Evolutionary conservation across 2,797 vertebrate species (phyloP).

Genomic region (Antennarius maculatus): DNA sequence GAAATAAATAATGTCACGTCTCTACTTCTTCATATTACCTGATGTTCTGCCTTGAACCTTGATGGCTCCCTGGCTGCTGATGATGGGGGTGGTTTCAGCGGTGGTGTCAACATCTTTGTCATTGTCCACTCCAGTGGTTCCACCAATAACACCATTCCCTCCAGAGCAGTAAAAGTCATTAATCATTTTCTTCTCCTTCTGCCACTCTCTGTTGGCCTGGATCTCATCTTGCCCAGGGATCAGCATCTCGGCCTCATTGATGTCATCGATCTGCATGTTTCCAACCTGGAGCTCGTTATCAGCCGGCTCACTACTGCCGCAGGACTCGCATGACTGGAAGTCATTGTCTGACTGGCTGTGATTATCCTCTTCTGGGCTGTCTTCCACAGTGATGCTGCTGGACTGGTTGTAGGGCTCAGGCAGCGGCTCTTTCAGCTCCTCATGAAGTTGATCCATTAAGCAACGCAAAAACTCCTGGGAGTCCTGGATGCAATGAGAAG

Average conservation of each 20-base stretch:
- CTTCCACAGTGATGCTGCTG: constrained; percentile 64
- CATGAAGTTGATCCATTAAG: constrained; percentile 98
- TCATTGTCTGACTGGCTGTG: constrained; percentile 89
- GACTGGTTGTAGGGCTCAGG: constrained; percentile 86
- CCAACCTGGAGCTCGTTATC: constrained; percentile 83
- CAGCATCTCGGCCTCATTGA: constrained; percentile 91
- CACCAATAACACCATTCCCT: constrained; percentile 56
- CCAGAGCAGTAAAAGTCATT: constrained; percentile 86
- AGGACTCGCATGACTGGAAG: constrained; percentile 95
- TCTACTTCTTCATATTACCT: constrained; percentile 73
- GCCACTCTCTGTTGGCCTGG: constrained; percentile 89
- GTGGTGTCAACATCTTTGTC: constrained; percentile 90
- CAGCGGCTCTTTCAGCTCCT: constrained; percentile 92
- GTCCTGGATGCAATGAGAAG: constrained; percentile 79
- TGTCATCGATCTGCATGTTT: constrained; percentile 70
- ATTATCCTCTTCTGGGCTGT: constrained; percentile 86
- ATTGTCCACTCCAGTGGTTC: constrained; percentile 83
- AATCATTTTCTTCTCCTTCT: constrained; percentile 90
- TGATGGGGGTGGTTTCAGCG: constrained; percentile 81
- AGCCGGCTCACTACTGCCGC: constrained; percentile 88
- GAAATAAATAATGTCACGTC: not conserved
- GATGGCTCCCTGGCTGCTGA: constrained; percentile 91
- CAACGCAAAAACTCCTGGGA: constrained; percentile 98
- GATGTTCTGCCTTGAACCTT: constrained; percentile 90
- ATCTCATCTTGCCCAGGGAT: constrained; percentile 88